Evolutionary conservation across 2,113 vertebrate species (phyloP).

Genomic region (Sardina pilchardus): DNA sequence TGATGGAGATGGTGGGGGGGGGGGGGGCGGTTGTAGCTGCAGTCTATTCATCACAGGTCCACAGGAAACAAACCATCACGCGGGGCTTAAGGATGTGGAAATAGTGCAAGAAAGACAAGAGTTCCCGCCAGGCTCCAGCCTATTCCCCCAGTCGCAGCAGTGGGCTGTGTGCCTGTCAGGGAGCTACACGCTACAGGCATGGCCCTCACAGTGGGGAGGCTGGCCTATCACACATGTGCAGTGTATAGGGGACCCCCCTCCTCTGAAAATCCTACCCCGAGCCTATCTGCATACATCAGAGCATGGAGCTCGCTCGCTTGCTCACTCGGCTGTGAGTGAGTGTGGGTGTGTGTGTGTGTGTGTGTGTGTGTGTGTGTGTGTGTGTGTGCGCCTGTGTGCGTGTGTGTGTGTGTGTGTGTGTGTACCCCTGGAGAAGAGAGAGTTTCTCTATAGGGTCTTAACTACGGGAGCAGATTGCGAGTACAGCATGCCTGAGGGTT

Average conservation of each 20-base stretch:
- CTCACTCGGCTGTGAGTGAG: not conserved
- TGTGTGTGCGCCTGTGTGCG: not conserved
- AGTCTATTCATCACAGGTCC: slow-evolving; percentile 70
- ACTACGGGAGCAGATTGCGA: slow-evolving; percentile 55
- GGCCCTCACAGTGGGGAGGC: not conserved
- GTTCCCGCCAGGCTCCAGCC: slow-evolving; percentile 57
- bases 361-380: not conserved
- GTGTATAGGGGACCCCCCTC: not conserved
- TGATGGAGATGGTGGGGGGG: not conserved
- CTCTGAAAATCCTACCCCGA: not conserved
- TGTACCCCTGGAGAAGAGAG: not conserved
- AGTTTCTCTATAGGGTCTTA: slow-evolving; percentile 51
- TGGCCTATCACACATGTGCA: slow-evolving; percentile 13
- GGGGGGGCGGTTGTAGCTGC: slow-evolving; percentile 66
- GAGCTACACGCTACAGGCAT: slow-evolving; percentile 7
- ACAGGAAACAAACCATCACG: slow-evolving; percentile 66
- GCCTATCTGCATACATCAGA: slow-evolving; percentile 11
- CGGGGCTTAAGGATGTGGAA: slow-evolving; percentile 58
- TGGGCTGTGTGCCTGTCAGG: slow-evolving; percentile 21
- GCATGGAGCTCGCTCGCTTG: not conserved
- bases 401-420: slow-evolving; percentile 1
- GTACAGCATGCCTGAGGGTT: slow-evolving; percentile 63
- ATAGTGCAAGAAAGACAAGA: slow-evolving; percentile 64
- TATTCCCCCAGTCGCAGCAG: slow-evolving; percentile 60
- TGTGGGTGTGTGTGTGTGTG: not conserved